These are phyloP conservation scores for Platyscapa corneri DNA, from an alignment of 1,140 invertebrate genomes.

Conservation along the genomic window DNA sequence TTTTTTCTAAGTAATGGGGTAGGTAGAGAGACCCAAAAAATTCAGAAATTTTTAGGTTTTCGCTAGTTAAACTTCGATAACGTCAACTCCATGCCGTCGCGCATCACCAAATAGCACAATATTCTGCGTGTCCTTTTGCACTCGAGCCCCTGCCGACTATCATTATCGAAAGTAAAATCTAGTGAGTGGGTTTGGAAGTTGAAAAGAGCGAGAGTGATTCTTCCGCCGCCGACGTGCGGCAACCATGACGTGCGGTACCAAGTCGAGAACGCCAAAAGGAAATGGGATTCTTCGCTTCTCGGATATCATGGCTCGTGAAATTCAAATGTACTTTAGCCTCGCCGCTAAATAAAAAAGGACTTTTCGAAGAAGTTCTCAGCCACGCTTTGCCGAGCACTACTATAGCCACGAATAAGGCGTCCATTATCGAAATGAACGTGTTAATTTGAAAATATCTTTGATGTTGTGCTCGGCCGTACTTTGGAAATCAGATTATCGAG, in stretches of 20 bases:
- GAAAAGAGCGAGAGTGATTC: too few species aligned
- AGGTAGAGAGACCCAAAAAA: too few species aligned
- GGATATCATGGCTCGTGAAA: background rate
- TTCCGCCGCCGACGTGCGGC: too few species aligned
- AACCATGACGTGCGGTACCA: background rate
- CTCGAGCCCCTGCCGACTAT: background rate
- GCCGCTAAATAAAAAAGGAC: background rate
- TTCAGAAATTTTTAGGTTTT: too few species aligned
- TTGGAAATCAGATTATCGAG: too few species aligned
- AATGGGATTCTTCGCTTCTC: background rate
- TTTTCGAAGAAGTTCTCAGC: constrained; percentile 2
- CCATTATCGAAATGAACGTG: too few species aligned
- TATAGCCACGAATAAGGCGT: background rate
- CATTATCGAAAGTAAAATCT: background rate
- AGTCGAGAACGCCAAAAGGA: background rate
- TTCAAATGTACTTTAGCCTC: background rate
- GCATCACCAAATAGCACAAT: background rate
- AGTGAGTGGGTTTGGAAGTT: too few species aligned
- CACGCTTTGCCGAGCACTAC: background rate
- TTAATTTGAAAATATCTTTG: too few species aligned
- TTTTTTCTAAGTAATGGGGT: too few species aligned
- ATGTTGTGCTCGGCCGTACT: too few species aligned
- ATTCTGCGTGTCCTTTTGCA: background rate
- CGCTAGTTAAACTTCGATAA: too few species aligned
- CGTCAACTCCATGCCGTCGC: background rate